Evolutionary conservation across 2,113 vertebrate genomes (phyloP), one percentile per base, ranked within the genome.

Genomic region (Oncorhynchus kisutch): DNA sequence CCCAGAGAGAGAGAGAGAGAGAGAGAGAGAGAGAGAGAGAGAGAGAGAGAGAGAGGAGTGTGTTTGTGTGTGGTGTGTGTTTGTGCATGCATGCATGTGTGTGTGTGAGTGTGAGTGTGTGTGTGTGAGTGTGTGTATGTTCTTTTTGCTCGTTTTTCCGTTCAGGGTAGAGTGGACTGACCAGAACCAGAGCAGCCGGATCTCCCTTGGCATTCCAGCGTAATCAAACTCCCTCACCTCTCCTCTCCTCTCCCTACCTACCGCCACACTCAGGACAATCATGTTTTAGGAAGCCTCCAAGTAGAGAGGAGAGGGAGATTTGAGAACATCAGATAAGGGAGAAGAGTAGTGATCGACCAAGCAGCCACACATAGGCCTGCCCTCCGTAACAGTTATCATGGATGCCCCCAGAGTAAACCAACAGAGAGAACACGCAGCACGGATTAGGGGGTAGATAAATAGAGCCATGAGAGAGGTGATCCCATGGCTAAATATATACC

Each of bases 311-410:
- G 71, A 25, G 31, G 39, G 74, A 59, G 70, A 79, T 78, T 83
- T 72, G 51, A 51, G 48, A 80, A 84, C 82, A 81, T 64, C 64
- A 74, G 79, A 79, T 81, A 81, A 84, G 71, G 45, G 39, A 76
- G 67, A 74, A 70, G 79, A 81, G 73, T 75, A 77, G 77, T 51
- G 67, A 54, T 54, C 16, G 51, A 14, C 72, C 67, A 64, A 27
- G 66, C 67, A 76, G 31, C 70, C 74, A 79, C 78, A 73, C 71
- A 73, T 25, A 39, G 14, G 16, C 14, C 13, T 60, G 29, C 14
- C 27, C 7, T n/a, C 71, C 4, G 71, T 77, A 79, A 76, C 74
- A 84, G 79, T 78, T 74, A 76, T 67, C 62, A 71, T 27, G 73
- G 76, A 84, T 71, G 73, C 64, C 67, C 64, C 67, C 62, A 74